phyloP scores from a whole-genome alignment of 2,113 vertebrate genomes.

The Zosterops borbonicus region DNA sequence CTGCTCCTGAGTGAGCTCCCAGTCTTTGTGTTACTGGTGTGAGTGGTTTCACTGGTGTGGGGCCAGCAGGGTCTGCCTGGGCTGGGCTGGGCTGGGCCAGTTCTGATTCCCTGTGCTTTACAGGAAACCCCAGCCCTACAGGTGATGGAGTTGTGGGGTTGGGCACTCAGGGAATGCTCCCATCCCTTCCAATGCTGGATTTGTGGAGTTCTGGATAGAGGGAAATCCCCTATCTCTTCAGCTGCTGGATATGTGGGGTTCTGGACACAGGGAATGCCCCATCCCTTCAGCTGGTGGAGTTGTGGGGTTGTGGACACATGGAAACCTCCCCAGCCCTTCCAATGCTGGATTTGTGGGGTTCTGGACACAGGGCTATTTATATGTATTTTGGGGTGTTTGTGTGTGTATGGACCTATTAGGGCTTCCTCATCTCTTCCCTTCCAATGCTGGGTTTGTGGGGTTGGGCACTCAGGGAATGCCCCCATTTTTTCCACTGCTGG shows the following conservation, averaged over 20 bases:
- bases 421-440: neutral
- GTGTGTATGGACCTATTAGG: no score
- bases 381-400: no score
- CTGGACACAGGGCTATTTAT: no score
- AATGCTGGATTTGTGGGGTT: no score
- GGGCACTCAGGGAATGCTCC: no score
- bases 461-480: neutral
- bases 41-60: neutral
- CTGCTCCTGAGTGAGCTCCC: neutral
- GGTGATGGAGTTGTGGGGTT: no score
- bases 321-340: no score
- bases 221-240: neutral
- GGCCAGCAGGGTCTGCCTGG: neutral
- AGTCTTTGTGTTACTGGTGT: neutral
- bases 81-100: neutral
- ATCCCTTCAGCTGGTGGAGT: neutral
- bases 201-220: no score
- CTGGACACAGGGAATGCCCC: fast-evolving
- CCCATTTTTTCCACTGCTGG: neutral
- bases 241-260: neutral
- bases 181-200: no score
- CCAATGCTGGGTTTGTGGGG: neutral
- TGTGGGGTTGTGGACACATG: no score
- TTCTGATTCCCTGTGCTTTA: neutral
- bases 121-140: neutral